Conservation (phyloP, 2,888 invertebrate species). For the Ochropleura plecta region DNA sequence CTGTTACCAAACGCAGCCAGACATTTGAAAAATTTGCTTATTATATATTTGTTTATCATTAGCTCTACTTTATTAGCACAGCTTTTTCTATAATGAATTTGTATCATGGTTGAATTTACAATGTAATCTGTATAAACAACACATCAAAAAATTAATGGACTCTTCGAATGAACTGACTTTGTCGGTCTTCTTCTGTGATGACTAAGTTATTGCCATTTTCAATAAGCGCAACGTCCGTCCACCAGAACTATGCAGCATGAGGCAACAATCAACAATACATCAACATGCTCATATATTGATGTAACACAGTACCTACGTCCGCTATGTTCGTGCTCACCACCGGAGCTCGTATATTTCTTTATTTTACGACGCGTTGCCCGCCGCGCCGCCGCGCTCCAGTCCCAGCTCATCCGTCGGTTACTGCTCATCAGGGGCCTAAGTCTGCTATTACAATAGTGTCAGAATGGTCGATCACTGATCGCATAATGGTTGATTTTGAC, state of each 20-base stretch:
- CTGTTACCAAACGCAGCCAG: background rate
- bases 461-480: too few species aligned
- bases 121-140: background rate
- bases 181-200: background rate
- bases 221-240: background rate
- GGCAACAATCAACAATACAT: constrained; percentile 38
- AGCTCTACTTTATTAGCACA: background rate
- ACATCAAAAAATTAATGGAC: background rate
- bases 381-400: background rate
- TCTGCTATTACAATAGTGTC: too few species aligned
- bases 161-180: background rate
- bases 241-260: constrained; percentile 27
- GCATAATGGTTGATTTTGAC: too few species aligned
- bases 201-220: background rate
- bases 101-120: background rate
- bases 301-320: constrained; percentile 6
- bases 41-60: background rate
- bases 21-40: background rate
- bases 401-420: constrained; percentile 14
- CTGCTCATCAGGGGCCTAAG: too few species aligned
- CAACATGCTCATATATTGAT: constrained; percentile 47
- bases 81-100: background rate
- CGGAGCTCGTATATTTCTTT: constrained; percentile 44
- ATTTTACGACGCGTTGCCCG: constrained; percentile 50
- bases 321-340: constrained; percentile 19